A percentile compares a stretch with the other conserved stretches of the same genome.
Conservation (phyloP, 1,140 invertebrate genomes). For the Procambarus virginalis region DNA sequence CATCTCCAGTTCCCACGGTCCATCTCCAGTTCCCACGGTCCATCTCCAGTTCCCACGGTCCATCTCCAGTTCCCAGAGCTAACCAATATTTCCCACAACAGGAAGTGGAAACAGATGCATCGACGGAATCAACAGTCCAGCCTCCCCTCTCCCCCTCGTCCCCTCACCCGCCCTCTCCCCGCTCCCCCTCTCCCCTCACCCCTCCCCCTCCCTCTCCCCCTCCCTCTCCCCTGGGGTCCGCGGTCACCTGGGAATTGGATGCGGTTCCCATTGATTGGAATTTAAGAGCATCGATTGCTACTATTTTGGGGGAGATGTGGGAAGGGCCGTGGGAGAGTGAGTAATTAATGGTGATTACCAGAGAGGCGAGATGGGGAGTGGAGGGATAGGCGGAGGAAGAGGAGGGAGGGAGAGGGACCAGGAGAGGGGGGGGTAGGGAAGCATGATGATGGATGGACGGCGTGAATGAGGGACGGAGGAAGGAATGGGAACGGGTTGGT, state of each 20-base stretch:
- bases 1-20: too few species aligned
- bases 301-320: neutral
- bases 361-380: neutral
- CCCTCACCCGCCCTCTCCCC: neutral
- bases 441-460: too few species aligned
- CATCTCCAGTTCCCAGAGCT: neutral
- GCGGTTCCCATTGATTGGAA: neutral
- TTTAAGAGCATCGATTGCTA: neutral
- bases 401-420: neutral
- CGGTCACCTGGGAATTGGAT: neutral
- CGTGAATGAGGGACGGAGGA: too few species aligned
- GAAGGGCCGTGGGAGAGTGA: neutral
- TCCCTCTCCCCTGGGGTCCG: neutral
- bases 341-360: neutral
- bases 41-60: neutral
- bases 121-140: neutral
- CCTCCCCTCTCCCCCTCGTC: neutral
- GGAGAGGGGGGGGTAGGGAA: neutral
- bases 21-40: too few species aligned
- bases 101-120: neutral
- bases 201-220: neutral
- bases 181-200: neutral
- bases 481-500: too few species aligned
- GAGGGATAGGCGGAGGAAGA: neutral
- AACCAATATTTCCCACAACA: neutral